These are phyloP conservation scores for Doryteuthis pealeii DNA, from an alignment of 1,140 invertebrate species.

Conservation along the genomic window DNA sequence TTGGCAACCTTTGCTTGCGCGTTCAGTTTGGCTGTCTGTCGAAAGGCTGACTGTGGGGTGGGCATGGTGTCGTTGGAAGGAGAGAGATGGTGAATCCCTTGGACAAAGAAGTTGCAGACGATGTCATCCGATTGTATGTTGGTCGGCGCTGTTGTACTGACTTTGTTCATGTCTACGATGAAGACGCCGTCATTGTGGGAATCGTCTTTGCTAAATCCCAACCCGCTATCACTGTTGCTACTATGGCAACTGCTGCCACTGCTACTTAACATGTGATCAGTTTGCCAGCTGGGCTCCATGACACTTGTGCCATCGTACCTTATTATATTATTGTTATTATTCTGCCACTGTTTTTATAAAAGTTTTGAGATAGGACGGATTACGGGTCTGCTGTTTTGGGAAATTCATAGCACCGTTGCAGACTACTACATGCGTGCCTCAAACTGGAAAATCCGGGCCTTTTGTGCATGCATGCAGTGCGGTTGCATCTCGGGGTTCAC, in stretches of 20 bases:
- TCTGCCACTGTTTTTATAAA: constrained; percentile 42
- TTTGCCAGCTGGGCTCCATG: constrained; percentile 60
- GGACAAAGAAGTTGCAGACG: background rate
- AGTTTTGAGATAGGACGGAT: constrained; percentile 64
- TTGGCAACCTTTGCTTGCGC: background rate
- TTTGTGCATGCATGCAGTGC: constrained; percentile 73
- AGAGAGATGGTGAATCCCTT: constrained; percentile 25
- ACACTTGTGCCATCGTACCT: constrained; percentile 53
- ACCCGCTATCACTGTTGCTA: constrained; percentile 92
- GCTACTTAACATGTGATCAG: constrained; percentile 50
- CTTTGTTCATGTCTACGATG: constrained; percentile 71
- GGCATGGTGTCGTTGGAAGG: constrained; percentile 27
- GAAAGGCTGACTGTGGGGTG: constrained; percentile 17
- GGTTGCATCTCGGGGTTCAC: constrained; percentile 79
- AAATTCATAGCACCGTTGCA: constrained; percentile 80
- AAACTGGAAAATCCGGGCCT: constrained; percentile 77
- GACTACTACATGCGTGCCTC: constrained; percentile 68
- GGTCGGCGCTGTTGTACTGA: background rate
- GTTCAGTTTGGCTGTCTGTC: background rate
- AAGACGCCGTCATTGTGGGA: no score
- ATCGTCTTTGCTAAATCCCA: constrained; percentile 85
- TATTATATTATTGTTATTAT: constrained; percentile 63
- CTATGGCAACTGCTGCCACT: constrained; percentile 67
- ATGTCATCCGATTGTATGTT: background rate
- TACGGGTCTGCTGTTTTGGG: constrained; percentile 82